Base-by-base conservation (phyloP, 2,113 vertebrate species). In the Puntigrus tetrazona region DNA sequence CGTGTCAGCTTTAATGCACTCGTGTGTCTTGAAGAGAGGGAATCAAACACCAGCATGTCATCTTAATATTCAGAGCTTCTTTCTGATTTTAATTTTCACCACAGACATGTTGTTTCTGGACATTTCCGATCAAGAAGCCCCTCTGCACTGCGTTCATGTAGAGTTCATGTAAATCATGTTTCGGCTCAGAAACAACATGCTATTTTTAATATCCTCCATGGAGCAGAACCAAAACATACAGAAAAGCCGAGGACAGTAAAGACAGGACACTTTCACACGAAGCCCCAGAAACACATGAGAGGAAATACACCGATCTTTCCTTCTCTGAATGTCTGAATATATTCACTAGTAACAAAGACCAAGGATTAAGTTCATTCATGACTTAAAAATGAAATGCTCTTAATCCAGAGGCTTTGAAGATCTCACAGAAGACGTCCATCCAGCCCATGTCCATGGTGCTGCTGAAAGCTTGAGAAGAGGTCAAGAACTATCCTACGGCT, bases 41-140 rank as follows among this genome's bases (percentile, higher is more conserved):
- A 80, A 84, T 89, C 87, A 86, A 87, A 87, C 63, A 52, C 61
- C 29, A 47, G 77, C 45, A 63, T 84, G 81, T 73, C 82, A 82
- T 34, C 69, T 80, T 82, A 83, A 89, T 83, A 85, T 80, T 78
- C 81, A 20, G 13, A 75, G 74, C 74, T 79, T 76, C 85, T 74
- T 52, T 80, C 65, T 82, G 59, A 55, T 81, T 43, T 25, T 82
- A 45, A 82, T 85, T 82, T 82, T 25, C 86, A 57, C 52, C 31
- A 57, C 31, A 87, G 47, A 84, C 50, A 13, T 45, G 43, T 63
- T 18, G 63, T 67, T 67, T 67, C 63, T 67, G 63, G 16, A 34
- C 31, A 20, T 65, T 65, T 34, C 29, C 29, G 8, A 8, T 10
- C 16, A 18, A 67, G 3, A 36, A 5, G 63, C 29, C 31, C 31